Conservation (phyloP, 2,888 invertebrate species). For the Stratiomys singularior region DNA sequence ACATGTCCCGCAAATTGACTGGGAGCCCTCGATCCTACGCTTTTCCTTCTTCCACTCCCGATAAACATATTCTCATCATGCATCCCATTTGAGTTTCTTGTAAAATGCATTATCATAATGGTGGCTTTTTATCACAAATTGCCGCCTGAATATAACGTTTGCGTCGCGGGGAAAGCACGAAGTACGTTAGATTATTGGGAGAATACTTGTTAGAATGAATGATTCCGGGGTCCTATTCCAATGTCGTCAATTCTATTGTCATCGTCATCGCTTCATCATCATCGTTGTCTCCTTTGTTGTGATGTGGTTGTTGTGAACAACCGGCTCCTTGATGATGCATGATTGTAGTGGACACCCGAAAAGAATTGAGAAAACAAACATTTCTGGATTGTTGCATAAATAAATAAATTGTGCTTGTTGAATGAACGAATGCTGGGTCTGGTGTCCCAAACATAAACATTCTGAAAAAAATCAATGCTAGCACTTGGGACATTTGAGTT, state of each 20-base stretch:
- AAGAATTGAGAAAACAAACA: conserved; percentile 32
- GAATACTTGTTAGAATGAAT: neutral
- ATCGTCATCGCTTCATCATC: neutral
- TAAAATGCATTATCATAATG: conserved; percentile 43
- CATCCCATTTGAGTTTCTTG: conserved; percentile 15
- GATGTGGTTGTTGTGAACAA: neutral
- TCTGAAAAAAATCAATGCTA: too few species aligned
- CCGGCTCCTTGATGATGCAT: neutral
- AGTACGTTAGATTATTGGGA: conserved; percentile 1
- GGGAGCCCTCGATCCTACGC: conserved; percentile 14
- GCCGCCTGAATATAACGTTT: neutral
- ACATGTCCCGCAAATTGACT: conserved; percentile 1
- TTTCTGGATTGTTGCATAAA: conserved; percentile 27
- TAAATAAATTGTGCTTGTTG: neutral
- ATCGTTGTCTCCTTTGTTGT: neutral
- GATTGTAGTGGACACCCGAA: neutral
- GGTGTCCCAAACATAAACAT: too few species aligned
- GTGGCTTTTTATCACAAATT: conserved; percentile 5
- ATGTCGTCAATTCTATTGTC: conserved; percentile 4
- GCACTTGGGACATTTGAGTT: too few species aligned
- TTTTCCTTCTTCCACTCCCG: neutral
- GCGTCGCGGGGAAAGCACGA: neutral
- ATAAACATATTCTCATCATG: conserved; percentile 12
- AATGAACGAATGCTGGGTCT: too few species aligned
- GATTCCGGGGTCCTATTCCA: neutral